Base-by-base conservation (phyloP, 2,797 vertebrate genomes). In the Dendrocincla tyrannina region DNA sequence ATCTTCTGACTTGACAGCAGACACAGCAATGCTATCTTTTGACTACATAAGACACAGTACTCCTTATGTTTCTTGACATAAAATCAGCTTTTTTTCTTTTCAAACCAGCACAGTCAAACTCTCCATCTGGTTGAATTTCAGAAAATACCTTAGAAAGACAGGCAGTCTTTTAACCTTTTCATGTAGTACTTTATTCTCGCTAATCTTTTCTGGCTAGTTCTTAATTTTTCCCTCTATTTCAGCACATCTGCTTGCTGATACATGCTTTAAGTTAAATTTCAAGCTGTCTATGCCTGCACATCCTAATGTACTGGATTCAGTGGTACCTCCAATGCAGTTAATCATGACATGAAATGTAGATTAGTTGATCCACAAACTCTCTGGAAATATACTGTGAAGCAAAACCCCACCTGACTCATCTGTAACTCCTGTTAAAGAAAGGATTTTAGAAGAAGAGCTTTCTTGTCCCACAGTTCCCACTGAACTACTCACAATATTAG, bases 21-120 rank as follows among this genome's bases (percentile, higher is more conserved):
- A 24, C 33, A 89, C 17, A 52, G 52, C 23, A 70, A 60, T 18
- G 17, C 47, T 80, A 44, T 63, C 81, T 87, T 91, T 88, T 80
- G n/a, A 67, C 32, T 74, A 18, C 12, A 23, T 35, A 85, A 53
- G 44, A 87, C 41, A 69, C 11, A 42, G 56, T 39, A 77, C 7
- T 88, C 49, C 44, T 89, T 91, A 60, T 33, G 46, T 64, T 72
- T 66, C 56, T 86, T 85, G 62, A 72, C 35, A 77, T 37, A 87
- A 88, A 90, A 83, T 25, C 75, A 58, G 42, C 37, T 91, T 91
- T 78, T 77, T 64, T 92, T 86, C 30, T 60, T 70, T 91, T 85
- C 66, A 85, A 84, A 70, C 30, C 35, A 72, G 46, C 60, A 88
- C 41, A 89, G 69, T 82, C 58, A 89, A 28, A 78, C 41, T 66